Evolutionary conservation across 2,113 vertebrate species (phyloP).

Genomic region (Archilochus colubris): DNA sequence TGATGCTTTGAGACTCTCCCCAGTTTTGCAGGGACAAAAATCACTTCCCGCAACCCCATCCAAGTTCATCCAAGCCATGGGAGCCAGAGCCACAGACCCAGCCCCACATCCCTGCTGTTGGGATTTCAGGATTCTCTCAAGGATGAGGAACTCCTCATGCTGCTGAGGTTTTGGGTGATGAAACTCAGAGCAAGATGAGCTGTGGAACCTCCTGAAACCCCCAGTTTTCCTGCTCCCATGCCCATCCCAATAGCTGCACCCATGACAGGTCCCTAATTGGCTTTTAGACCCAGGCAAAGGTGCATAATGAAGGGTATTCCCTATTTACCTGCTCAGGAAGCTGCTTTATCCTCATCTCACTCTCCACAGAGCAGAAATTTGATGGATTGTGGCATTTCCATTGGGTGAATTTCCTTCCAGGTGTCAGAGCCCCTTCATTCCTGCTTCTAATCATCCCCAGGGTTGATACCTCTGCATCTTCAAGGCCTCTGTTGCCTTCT

Average conservation of each 20-base stretch:
- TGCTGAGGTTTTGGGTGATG: not conserved
- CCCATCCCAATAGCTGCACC: not conserved
- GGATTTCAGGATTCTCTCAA: not conserved
- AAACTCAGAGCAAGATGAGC: not conserved
- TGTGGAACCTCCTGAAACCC: not conserved
- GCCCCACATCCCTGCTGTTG: rapidly evolving
- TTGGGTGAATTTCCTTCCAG: constrained; percentile 10
- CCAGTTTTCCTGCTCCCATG: not conserved
- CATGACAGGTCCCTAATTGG: not conserved
- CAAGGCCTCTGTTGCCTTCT: not conserved
- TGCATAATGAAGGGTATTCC: not conserved
- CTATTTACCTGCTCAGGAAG: not conserved
- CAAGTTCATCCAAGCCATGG: not conserved
- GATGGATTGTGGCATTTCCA: not conserved
- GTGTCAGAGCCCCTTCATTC: not conserved
- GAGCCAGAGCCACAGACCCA: not conserved
- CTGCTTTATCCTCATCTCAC: not conserved
- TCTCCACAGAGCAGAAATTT: not conserved
- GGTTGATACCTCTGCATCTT: not conserved
- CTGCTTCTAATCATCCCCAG: not conserved
- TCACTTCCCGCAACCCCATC: not conserved
- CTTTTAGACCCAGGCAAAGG: not conserved
- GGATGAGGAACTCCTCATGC: not conserved
- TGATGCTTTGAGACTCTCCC: not conserved
- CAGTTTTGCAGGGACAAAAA: not conserved